Evolutionary conservation across 2,113 vertebrate species (phyloP), one percentile per base, ranked within the genome.

Genomic region (Maccullochella peelii): DNA sequence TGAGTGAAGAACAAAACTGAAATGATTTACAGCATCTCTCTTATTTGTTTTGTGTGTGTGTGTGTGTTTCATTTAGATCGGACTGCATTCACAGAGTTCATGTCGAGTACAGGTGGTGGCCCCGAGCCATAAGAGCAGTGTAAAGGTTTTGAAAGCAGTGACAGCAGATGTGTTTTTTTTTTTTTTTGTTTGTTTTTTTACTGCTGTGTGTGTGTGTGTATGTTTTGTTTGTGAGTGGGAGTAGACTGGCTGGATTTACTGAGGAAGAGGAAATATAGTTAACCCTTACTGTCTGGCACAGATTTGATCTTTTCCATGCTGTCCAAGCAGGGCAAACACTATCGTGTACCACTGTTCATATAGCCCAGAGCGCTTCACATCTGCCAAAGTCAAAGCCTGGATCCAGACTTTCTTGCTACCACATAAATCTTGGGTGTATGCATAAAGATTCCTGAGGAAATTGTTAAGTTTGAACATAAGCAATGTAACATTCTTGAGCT

Each of bases 1-100:
- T 93, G 95, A 94, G 95, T 94, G 94, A 95, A 94, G 89, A 96
- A 94, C 90, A 91, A 90, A 95, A 86, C 76, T 86, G 80, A 88
- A 84, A 89, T 83, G 82, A 82, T 68, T 80, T 86, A 83, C 84
- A 86, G 88, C 70, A 80, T 92, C 80, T 84, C 70, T 76, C 73
- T 77, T 4, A 15, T 67, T 59, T 66, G 54, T 73, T 80, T 80
- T 80, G 47, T 77, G 62, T 50, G 40, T 62, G 42, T 66, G 76
- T 72, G 33, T 67, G 33, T 67, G 66, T 75, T 77, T 82, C 54
- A 40, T 55, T 77, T 59, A n/a, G 58, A 84, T 84, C 44, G 27
- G 77, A 93, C 86, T 85, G 83, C 85, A 76, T 91, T 88, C 85
- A 83, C 85, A 86, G 85, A 89, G 86, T 90, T 92, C 85, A 87